These are phyloP conservation scores for Cygnus olor DNA, from an alignment of 2,797 vertebrate species.

Conservation along the genomic window DNA sequence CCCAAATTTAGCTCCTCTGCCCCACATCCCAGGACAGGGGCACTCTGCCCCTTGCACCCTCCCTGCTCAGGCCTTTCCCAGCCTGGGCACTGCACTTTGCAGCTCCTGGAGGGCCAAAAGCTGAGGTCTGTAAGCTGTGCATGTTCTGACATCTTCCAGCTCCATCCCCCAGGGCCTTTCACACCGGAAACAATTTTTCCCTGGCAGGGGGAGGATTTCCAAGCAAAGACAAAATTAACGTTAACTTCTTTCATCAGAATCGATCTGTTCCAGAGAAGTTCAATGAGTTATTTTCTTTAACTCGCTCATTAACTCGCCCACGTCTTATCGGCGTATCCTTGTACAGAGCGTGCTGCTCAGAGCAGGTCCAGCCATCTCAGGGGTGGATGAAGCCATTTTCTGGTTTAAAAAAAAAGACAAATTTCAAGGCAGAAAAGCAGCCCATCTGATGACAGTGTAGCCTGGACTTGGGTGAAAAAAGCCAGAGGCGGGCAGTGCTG, in stretches of 20 bases:
- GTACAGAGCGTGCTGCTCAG: not conserved
- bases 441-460: not conserved
- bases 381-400: not conserved
- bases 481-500: not conserved
- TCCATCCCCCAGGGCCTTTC: not conserved
- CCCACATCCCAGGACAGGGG: not conserved
- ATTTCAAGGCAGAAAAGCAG: not conserved
- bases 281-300: not conserved
- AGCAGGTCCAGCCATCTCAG: not conserved
- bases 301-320: not conserved
- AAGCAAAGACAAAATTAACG: not conserved
- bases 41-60: not conserved
- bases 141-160: not conserved
- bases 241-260: not conserved
- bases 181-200: not conserved
- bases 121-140: not conserved
- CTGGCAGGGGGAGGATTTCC: not conserved
- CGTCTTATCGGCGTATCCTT: accelerated
- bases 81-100: not conserved
- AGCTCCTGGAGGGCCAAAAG: not conserved
- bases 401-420: not conserved
- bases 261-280: not conserved
- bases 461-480: not conserved
- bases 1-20: not conserved
- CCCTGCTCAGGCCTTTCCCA: not conserved